Base-by-base conservation (phyloP, 2,113 vertebrate genomes). In the Candoia aspera region DNA sequence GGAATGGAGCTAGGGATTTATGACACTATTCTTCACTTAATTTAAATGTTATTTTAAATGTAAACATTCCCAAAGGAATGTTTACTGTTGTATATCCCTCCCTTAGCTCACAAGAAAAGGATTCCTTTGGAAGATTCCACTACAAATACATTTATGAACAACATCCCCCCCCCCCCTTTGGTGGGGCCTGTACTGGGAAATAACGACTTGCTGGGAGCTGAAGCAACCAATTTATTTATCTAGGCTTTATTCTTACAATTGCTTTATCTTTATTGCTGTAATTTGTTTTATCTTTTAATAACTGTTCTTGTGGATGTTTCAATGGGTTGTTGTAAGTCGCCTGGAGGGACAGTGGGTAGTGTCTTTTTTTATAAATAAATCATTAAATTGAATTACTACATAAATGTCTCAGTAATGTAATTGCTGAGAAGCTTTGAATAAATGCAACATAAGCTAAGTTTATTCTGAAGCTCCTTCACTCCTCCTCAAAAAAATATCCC, bases 301-400 rank as follows among this genome's bases (percentile, higher is more conserved):
- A 42, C 73, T 79, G 33, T 42, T 79, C 33, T 42, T 79, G 21
- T 9, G 73, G 33, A 17, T 79, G 33, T 42, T 79, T 79, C 33
- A 42, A 37, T 79, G 73, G 33, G 33, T 79, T 79, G 33, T 42
- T 79, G 73, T 79, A 79, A 79, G 73, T 79, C 33, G 3, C 73
- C 73, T 79, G 73, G 73, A 79, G 33, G 33, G 33, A 79, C 5
- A 79, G 8, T 2, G 8, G 33, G 21, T 73, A 73, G 24, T 79
- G 68, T 37, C 68, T 79, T 79, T 42, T 13, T 73, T 37, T 37
- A 79, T 79, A 79, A 4, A 79, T 79, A 79, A 42, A 79, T 21
- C 73, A 79, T 79, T 42, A 42, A 60, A 87, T n/a, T 88, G 73
- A 92, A 83, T 88, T 87, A 88, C 57, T 46, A 88, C 21, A 86